These are phyloP conservation scores for Hirtodrosophila cameraria DNA, from an alignment of 2,888 invertebrate species.

Conservation along the genomic window DNA sequence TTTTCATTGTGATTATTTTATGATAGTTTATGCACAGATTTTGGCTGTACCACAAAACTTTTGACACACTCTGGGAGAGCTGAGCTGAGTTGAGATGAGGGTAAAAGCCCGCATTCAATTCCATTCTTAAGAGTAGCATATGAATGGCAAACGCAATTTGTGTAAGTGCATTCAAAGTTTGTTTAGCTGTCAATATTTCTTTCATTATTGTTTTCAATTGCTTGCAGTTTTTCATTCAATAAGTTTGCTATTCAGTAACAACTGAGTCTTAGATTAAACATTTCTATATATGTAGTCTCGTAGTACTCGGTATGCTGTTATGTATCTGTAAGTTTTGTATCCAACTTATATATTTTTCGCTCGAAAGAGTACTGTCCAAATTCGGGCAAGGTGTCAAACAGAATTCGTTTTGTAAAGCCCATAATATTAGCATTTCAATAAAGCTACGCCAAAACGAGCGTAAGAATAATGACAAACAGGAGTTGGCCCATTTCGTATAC, in stretches of 20 bases:
- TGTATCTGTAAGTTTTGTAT: too few relatives aligned
- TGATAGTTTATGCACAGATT: constrained; percentile 63
- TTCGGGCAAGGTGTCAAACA: background rate
- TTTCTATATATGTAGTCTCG: too few relatives aligned
- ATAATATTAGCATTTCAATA: constrained; percentile 10
- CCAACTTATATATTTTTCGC: too few relatives aligned
- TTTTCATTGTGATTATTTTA: constrained; percentile 75
- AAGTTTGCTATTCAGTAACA: constrained; percentile 5
- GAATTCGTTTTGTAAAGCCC: background rate
- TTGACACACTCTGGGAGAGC: constrained; percentile 18
- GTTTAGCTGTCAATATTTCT: constrained; percentile 48
- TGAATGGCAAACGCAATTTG: constrained; percentile 36
- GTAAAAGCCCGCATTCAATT: constrained; percentile 38
- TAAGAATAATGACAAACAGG: background rate
- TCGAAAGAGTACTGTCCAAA: background rate
- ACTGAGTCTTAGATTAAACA: background rate
- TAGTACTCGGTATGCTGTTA: too few relatives aligned
- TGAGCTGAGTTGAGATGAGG: too few relatives aligned
- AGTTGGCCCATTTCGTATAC: constrained; percentile 28
- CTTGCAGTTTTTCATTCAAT: constrained; percentile 18
- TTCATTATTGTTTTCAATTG: constrained; percentile 24
- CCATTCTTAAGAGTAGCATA: constrained; percentile 16
- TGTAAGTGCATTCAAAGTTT: constrained; percentile 47
- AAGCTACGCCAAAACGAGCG: background rate
- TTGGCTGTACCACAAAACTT: constrained; percentile 36